Percentiles rank a stretch among this genome's conserved stretches.
Evolutionary conservation across 2,797 vertebrate genomes (phyloP).

Genomic region (Falco berigora): DNA sequence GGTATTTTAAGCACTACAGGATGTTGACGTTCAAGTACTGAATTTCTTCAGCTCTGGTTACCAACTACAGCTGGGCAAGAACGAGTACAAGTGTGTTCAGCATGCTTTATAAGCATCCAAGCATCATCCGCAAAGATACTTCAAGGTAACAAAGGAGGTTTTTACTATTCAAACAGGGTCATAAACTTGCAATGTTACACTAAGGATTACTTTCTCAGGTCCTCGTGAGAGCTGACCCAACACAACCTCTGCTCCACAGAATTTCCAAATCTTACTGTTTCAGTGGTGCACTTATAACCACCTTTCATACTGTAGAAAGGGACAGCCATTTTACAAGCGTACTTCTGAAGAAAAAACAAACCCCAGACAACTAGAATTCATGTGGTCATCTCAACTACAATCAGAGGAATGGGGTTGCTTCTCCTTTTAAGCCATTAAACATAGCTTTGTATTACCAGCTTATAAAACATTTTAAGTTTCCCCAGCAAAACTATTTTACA

Average conservation of each 20-base stretch:
- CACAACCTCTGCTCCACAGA: not conserved
- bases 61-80: not conserved
- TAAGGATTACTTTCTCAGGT: not conserved
- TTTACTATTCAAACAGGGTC: not conserved
- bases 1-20: not conserved
- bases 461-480: not conserved
- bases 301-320: rapidly evolving
- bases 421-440: not conserved
- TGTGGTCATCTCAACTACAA: rapidly evolving
- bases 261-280: not conserved
- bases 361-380: not conserved
- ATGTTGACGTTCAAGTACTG: rapidly evolving
- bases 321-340: rapidly evolving
- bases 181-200: not conserved
- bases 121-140: not conserved
- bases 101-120: rapidly evolving
- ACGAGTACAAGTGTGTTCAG: not conserved
- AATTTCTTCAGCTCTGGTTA: not conserved
- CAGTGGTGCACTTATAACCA: not conserved
- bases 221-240: not conserved
- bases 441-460: not conserved
- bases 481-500: not conserved
- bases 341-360: not conserved
- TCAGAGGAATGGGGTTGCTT: not conserved
- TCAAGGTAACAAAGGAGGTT: not conserved